phyloP scores from a whole-genome alignment of 2,888 invertebrate genomes.

The Hartigia nigra region DNA sequence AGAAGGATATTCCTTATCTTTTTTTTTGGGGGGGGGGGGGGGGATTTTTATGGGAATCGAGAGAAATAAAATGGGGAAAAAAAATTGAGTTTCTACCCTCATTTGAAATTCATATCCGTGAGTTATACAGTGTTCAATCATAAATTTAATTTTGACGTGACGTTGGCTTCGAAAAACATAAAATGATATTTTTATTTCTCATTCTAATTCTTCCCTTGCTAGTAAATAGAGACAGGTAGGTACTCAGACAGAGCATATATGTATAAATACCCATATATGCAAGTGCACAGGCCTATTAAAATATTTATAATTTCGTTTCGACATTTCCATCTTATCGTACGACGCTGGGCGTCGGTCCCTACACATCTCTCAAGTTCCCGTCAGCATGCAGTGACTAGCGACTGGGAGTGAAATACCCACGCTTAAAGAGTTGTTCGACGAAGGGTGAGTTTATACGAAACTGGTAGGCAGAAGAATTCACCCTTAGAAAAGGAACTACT shows the following conservation, averaged over 20 bases:
- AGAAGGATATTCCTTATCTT: too few species aligned
- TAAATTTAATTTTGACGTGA: not conserved
- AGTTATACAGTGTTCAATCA: not conserved
- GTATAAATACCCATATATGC: not conserved
- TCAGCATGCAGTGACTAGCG: not conserved
- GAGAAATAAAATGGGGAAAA: not conserved
- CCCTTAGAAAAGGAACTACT: not conserved
- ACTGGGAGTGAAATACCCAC: not conserved
- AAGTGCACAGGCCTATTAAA: not conserved
- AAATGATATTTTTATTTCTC: not conserved
- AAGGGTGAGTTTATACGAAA: not conserved
- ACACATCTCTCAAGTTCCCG: not conserved
- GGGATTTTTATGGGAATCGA: not conserved
- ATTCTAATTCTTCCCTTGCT: not conserved
- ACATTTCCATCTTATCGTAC: not conserved
- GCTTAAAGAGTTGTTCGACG: not conserved
- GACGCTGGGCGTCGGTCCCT: not conserved
- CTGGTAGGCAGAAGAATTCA: not conserved
- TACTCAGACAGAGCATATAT: not conserved
- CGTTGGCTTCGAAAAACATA: not conserved
- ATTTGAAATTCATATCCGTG: not conserved
- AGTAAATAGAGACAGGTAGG: too few species aligned
- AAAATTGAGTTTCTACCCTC: not conserved
- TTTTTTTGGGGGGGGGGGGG: too few species aligned
- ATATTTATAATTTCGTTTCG: not conserved